A percentile compares a stretch with the other conserved stretches of the same genome.
Conservation (phyloP, 2,797 vertebrate species). For the Remorina albescens region DNA sequence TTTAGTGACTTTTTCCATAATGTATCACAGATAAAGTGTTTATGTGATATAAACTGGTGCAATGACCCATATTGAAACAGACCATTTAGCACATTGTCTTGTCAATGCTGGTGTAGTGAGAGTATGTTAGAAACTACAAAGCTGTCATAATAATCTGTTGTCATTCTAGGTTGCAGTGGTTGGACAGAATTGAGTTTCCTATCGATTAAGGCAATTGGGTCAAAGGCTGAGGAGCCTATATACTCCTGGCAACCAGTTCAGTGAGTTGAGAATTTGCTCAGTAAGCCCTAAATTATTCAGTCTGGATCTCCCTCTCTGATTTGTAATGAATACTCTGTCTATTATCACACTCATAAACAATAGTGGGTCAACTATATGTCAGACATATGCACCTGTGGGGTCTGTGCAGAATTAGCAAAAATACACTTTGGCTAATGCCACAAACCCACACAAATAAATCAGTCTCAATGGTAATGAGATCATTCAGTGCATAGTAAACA, state of each 20-base stretch:
- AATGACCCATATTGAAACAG: background rate
- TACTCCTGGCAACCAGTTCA: slow-evolving; percentile 55
- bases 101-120: background rate
- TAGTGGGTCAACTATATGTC: background rate
- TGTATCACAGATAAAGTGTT: background rate
- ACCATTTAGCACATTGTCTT: background rate
- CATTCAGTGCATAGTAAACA: slow-evolving; percentile 19
- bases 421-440: slow-evolving; percentile 21
- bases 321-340: slow-evolving; percentile 22
- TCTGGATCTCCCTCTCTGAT: slow-evolving; percentile 34
- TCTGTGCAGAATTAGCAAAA: background rate
- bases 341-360: slow-evolving; percentile 9
- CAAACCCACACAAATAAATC: slow-evolving; percentile 45
- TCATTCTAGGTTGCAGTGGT: slow-evolving; percentile 14
- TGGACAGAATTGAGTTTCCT: slow-evolving; percentile 22
- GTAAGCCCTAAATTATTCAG: slow-evolving; percentile 60
- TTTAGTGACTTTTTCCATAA: background rate
- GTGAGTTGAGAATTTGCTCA: slow-evolving; percentile 36
- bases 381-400: background rate
- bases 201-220: slow-evolving; percentile 12
- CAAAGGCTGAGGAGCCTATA: slow-evolving; percentile 35
- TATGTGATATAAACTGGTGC: background rate
- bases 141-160: slow-evolving; percentile 26
- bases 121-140: too few relatives aligned
- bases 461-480: slow-evolving; percentile 31